phyloP scores from a whole-genome alignment of 2,113 vertebrate species.

The Takifugu bimaculatus region DNA sequence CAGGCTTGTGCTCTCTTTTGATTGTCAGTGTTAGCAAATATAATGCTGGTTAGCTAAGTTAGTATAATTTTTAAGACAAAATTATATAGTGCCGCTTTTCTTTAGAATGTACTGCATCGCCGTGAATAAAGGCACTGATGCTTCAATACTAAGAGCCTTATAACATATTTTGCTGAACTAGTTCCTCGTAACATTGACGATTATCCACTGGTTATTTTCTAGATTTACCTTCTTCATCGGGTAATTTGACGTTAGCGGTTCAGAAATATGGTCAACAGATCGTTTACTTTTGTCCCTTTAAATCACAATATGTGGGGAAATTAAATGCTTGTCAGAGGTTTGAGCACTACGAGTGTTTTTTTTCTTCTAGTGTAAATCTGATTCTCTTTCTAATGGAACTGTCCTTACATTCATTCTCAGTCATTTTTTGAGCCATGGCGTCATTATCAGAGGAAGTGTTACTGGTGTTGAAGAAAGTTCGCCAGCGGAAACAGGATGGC shows the following conservation, averaged over 20 bases:
- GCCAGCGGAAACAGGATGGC: conserved; percentile 97
- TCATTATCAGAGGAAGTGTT: conserved; percentile 97
- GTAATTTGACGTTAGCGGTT: no score
- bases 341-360: no score
- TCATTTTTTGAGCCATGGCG: conserved; percentile 77
- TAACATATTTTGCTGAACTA: no score
- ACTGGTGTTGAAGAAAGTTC: conserved; percentile 93
- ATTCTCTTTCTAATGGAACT: not conserved
- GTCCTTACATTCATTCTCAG: conserved; percentile 13
- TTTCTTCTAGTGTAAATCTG: not conserved
- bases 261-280: no score
- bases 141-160: not conserved
- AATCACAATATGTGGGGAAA: no score
- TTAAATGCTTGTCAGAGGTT: no score
- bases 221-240: no score
- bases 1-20: conserved; percentile 26
- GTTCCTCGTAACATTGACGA: no score
- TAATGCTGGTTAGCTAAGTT: conserved; percentile 41
- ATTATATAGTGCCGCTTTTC: not conserved
- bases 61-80: conserved; percentile 8
- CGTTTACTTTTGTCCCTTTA: no score
- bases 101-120: not conserved
- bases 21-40: conserved; percentile 53
- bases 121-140: no score
- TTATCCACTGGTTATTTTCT: no score